Conservation (phyloP, 2,888 invertebrate genomes). For the Laspeyria flexula region DNA sequence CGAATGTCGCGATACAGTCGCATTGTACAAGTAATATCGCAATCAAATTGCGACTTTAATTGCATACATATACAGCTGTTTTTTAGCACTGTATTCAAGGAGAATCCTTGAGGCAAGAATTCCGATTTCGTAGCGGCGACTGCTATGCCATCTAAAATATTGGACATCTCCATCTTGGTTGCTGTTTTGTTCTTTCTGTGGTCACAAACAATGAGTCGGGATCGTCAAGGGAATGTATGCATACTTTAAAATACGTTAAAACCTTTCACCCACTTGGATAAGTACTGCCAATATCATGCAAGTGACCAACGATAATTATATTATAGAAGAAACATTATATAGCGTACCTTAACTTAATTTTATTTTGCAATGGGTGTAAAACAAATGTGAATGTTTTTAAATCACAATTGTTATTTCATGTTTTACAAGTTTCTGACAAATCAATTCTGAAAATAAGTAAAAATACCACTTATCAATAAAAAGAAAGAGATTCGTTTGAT, state of each 20-base stretch:
- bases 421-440: no score
- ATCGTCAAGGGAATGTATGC: slow-evolving; percentile 82
- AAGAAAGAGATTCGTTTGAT: no score
- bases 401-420: no score
- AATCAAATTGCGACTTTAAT: slow-evolving; percentile 64
- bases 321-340: not conserved
- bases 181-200: slow-evolving; percentile 82
- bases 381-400: no score
- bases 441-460: no score
- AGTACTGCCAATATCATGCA: slow-evolving; percentile 53
- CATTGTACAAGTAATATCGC: slow-evolving; percentile 52
- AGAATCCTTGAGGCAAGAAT: slow-evolving; percentile 78
- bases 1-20: slow-evolving; percentile 71
- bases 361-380: no score
- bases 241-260: slow-evolving; percentile 77
- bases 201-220: slow-evolving; percentile 82
- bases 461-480: no score
- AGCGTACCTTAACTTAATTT: not conserved
- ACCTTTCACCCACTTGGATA: slow-evolving; percentile 65
- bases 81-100: slow-evolving; percentile 49
- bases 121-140: slow-evolving; percentile 82
- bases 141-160: slow-evolving; percentile 86
- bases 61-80: slow-evolving; percentile 58
- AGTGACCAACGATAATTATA: slow-evolving; percentile 24
- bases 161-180: slow-evolving; percentile 85